Base-by-base conservation (phyloP, 2,113 vertebrate genomes). In the Chitala chitala region DNA sequence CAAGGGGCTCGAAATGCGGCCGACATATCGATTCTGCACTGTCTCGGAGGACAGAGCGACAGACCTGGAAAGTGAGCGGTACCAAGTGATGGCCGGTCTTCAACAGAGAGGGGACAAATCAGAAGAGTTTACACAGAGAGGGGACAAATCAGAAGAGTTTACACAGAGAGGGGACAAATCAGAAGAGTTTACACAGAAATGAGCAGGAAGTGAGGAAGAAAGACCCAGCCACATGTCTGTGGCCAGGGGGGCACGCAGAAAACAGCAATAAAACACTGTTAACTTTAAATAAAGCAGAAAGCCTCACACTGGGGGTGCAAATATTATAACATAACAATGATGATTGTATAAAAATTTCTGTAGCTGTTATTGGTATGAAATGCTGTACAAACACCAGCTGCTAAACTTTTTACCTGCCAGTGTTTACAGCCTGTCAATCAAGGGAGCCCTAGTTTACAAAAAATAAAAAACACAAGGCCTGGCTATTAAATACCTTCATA, bases 1-100 rank as follows among this genome's bases (percentile, higher is more conserved):
- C 13, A 69, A 69, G 68, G 33, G 15, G 29, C 20, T 5, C 8
- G 53, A 51, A 36, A 7, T 26, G 68, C 50, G n/a, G n/a, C n/a
- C 50, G 10, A 53, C 46, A 69, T 51, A 69, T 69, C 40, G 64
- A 68, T 68, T 69, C 15, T 10, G 29, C 48, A 4, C 46, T 6
- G 7, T 51, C 40, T 33, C 68, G n/a, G 48, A 24, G 20, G 46
- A 69, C 15, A 13, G 26, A 2, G 13, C 15, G 24, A 69, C 33
- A 20, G 29, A 33, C 46, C 36, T 12, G 26, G 15, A 1, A 20
- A 3, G 7, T 2, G 48, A 33, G 29, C 7, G 13, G 53, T 2
- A 29, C 29, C 29, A 17, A 33, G 44, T 10, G 3, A 42, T 2
- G 0, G 7, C 9, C 42, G 12, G 12, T 48, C 40, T 48, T 51